Evolutionary conservation across 2,113 vertebrate species (phyloP).

Genomic region (Jaculus jaculus): DNA sequence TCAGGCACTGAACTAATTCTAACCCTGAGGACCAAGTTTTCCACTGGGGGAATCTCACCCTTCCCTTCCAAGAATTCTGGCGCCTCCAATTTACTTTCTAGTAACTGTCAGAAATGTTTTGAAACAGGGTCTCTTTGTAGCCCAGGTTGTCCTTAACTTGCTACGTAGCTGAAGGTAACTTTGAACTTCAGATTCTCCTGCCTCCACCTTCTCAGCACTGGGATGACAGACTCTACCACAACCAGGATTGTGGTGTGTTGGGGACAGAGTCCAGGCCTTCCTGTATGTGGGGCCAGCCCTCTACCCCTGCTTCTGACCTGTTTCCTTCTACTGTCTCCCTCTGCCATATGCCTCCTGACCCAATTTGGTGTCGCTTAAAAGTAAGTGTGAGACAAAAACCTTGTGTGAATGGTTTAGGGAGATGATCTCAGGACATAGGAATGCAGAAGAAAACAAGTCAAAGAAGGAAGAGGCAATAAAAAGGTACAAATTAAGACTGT

Average conservation of each 20-base stretch:
- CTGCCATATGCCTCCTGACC: neutral
- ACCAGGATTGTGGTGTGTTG: too few relatives aligned
- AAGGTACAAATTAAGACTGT: neutral
- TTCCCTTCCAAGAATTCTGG: neutral
- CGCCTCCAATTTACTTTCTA: neutral
- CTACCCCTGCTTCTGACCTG: too few relatives aligned
- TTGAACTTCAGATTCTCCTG: neutral
- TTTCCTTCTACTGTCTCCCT: neutral
- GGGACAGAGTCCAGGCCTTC: too few relatives aligned
- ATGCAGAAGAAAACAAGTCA: constrained; percentile 2
- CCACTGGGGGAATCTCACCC: neutral
- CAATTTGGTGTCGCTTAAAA: neutral
- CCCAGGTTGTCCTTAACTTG: too few relatives aligned
- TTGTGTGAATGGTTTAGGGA: neutral
- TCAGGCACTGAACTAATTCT: neutral
- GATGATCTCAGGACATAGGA: neutral
- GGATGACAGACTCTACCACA: too few relatives aligned
- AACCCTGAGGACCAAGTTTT: neutral
- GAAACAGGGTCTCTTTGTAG: too few relatives aligned
- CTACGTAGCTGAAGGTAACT: too few relatives aligned
- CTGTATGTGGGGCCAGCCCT: too few relatives aligned
- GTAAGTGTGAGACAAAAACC: neutral
- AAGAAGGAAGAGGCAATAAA: neutral
- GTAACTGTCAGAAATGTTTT: neutral
- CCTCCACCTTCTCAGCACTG: too few relatives aligned